Percentiles rank a stretch among this genome's conserved stretches.
These are phyloP conservation scores for Heterodera carotae DNA, from an alignment of 1,140 invertebrate genomes.

Conservation along the genomic window DNA sequence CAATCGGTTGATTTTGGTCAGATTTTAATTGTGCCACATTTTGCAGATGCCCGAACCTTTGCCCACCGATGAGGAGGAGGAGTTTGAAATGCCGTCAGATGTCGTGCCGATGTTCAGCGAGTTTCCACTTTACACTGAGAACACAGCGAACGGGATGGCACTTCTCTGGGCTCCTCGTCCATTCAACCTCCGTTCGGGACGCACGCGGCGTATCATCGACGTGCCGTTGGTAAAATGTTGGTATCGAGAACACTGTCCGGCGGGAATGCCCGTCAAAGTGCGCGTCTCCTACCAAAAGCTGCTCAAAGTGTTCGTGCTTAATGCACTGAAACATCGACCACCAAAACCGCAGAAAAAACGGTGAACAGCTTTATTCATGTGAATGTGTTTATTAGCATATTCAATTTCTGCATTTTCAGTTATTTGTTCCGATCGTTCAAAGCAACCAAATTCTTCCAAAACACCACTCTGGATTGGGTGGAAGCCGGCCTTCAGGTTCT, in stretches of 20 bases:
- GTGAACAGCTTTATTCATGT: too few relatives aligned
- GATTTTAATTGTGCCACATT: constrained; percentile 16
- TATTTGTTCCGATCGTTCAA: constrained; percentile 91
- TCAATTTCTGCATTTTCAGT: constrained; percentile 49
- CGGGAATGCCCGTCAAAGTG: constrained; percentile 97
- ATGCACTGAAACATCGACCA: constrained; percentile 91
- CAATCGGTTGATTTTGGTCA: constrained; percentile 12
- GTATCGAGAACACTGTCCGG: constrained; percentile 93
- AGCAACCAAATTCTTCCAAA: constrained; percentile 99
- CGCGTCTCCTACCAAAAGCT: constrained; percentile 98
- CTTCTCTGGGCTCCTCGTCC: constrained; percentile 97
- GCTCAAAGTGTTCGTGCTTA: constrained; percentile 95
- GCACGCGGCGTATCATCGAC: constrained; percentile 83
- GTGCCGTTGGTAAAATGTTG: constrained; percentile 95
- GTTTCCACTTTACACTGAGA: constrained; percentile 76
- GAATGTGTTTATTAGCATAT: too few relatives aligned
- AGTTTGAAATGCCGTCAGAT: constrained; percentile 85
- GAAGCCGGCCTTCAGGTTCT: constrained; percentile 97
- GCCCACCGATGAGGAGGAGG: constrained; percentile 87
- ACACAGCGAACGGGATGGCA: constrained; percentile 97
- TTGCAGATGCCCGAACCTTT: constrained; percentile 70
- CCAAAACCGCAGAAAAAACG: constrained; percentile 98
- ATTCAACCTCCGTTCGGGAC: constrained; percentile 89
- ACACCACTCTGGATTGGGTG: constrained; percentile 98
- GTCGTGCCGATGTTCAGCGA: constrained; percentile 90